Evolutionary conservation across 2,797 vertebrate species (phyloP).

Genomic region (Falco columbarius): DNA sequence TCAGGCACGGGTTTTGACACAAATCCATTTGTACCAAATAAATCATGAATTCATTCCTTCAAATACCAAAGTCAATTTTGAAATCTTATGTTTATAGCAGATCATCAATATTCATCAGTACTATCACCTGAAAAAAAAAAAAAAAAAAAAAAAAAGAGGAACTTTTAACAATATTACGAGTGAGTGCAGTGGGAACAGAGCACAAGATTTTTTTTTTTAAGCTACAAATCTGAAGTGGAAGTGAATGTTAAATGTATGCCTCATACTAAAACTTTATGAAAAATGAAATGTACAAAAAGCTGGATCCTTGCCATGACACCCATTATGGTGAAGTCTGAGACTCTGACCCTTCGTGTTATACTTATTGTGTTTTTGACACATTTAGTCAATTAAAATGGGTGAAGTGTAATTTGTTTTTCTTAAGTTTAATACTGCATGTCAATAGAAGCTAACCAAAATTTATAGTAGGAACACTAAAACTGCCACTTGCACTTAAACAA

Average conservation of each 20-base stretch:
- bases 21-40: conserved; percentile 50
- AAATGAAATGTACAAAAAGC: conserved; percentile 81
- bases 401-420: conserved; percentile 88
- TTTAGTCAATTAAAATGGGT: conserved; percentile 86
- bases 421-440: conserved; percentile 86
- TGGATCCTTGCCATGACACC: conserved; percentile 88
- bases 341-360: conserved; percentile 80
- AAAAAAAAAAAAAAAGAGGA: not conserved
- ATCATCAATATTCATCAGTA: conserved; percentile 60
- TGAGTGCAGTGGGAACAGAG: conserved; percentile 61
- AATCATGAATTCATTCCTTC: conserved; percentile 50
- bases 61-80: conserved; percentile 46
- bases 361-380: conserved; percentile 88
- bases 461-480: conserved; percentile 90
- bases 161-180: conserved; percentile 55
- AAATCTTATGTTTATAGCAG: conserved; percentile 57
- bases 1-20: conserved; percentile 15
- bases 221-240: conserved; percentile 78
- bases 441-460: conserved; percentile 87
- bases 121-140: conserved; percentile 5
- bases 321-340: conserved; percentile 85
- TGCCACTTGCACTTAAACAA: conserved; percentile 88
- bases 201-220: conserved; percentile 23
- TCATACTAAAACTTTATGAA: conserved; percentile 78
- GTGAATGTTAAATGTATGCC: conserved; percentile 73